phyloP scores from a whole-genome alignment of 2,113 vertebrate species.

The Dipodomys ordii region DNA sequence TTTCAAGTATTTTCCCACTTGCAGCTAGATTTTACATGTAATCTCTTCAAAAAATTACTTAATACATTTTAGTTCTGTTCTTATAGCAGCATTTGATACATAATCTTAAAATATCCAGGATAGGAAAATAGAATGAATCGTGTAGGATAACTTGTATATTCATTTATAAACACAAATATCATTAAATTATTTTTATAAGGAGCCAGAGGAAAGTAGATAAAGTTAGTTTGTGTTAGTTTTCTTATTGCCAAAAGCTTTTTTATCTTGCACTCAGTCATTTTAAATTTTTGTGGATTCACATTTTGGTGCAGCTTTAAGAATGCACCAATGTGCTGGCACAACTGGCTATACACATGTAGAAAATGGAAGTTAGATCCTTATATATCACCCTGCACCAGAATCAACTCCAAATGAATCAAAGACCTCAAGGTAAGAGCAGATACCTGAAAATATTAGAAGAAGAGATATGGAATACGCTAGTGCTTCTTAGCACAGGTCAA shows the following conservation, averaged over 20 bases:
- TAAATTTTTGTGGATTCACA: conserved; percentile 43
- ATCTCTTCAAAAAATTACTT: conserved; percentile 28
- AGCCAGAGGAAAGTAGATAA: conserved; percentile 34
- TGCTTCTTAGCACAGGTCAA: too few relatives aligned
- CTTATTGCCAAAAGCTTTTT: conserved; percentile 42
- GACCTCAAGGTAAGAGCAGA: too few relatives aligned
- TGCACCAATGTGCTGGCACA: not conserved
- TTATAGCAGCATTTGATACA: not conserved
- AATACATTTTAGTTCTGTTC: conserved; percentile 49
- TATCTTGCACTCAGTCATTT: not conserved
- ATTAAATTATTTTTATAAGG: not conserved
- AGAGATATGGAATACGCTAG: too few relatives aligned
- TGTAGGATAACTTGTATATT: conserved; percentile 48
- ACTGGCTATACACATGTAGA: too few relatives aligned
- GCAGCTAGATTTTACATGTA: not conserved
- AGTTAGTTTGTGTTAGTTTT: conserved; percentile 6
- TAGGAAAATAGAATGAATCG: conserved; percentile 58
- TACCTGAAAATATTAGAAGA: too few relatives aligned
- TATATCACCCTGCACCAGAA: too few relatives aligned
- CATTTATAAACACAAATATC: conserved; percentile 41
- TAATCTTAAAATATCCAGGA: conserved; percentile 27
- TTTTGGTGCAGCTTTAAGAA: not conserved
- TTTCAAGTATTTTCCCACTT: conserved; percentile 6
- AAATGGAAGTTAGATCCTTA: too few relatives aligned
- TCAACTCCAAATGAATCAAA: too few relatives aligned